phyloP scores from a whole-genome alignment of 2,888 invertebrate species.

The Drosophila antonietae region DNA sequence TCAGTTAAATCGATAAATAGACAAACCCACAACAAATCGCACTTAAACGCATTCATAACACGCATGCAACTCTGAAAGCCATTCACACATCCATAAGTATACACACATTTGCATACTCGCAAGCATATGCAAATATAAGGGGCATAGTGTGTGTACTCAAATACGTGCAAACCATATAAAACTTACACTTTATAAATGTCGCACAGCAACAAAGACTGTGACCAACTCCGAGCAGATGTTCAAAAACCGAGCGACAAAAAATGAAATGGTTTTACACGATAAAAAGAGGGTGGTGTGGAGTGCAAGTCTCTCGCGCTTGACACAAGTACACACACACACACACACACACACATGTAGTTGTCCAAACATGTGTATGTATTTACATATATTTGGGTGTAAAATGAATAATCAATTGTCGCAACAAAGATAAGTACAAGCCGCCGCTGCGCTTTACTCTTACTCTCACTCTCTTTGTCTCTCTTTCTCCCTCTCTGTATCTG shows the following conservation, averaged over 20 bases:
- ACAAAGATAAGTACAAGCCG: constrained; percentile 23
- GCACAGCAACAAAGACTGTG: constrained; percentile 13
- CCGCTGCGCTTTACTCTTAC: constrained; percentile 2
- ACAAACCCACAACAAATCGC: constrained; percentile 33
- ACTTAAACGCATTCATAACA: constrained; percentile 30
- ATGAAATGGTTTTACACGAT: constrained; percentile 12
- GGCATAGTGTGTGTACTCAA: constrained; percentile 24
- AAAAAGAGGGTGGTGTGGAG: constrained; percentile 23
- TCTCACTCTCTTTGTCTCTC: not conserved
- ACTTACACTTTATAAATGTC: constrained; percentile 36
- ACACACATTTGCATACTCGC: not conserved
- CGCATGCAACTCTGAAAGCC: constrained; percentile 16
- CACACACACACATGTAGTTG: not conserved
- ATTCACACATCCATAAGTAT: not conserved
- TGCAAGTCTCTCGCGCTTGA: constrained; percentile 5
- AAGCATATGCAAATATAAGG: constrained; percentile 28
- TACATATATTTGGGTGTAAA: constrained; percentile 29
- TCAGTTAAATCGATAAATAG: constrained; percentile 49
- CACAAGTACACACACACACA: constrained; percentile 6
- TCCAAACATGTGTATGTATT: constrained; percentile 7
- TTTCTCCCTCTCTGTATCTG: not conserved
- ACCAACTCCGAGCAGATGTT: constrained; percentile 47
- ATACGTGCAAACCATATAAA: constrained; percentile 45
- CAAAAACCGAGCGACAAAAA: constrained; percentile 39
- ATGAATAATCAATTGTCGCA: constrained; percentile 73